Evolutionary conservation across 2,113 vertebrate species (phyloP), one percentile per base, ranked within the genome.

Genomic region (Nicator chloris): DNA sequence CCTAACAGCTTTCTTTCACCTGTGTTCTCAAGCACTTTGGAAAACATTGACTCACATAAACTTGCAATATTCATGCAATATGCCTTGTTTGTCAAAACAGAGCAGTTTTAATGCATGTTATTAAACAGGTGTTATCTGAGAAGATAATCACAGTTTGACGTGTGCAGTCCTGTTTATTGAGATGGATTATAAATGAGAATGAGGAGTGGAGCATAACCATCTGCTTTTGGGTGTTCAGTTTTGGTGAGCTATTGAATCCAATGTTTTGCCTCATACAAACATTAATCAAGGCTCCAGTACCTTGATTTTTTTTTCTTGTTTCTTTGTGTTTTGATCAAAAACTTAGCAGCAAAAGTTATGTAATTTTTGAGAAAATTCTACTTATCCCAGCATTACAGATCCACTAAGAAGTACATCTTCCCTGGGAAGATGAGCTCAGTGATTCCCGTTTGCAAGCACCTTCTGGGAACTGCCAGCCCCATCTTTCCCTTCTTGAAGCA

Each of bases 321-420:
- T 63, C 4, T 56, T 37, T 56, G 10, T 82, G 30, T 49, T 83
- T 84, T 78, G 37, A 49, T 61, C 0, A 1, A 93, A 77, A 83
- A n/a, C 0, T 1, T n/a, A 42, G 4, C 16, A 63, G 42, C 9
- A 82, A 28, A 69, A 50, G 2, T 40, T 17, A 39, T 19, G 10
- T 5, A 4, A 26, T 78, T 95, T 54, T 39, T 65, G 33, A 51
- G 45, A 65, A 44, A 51, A 21, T 15, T 82, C 27, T 42, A 12
- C 20, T 82, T 33, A 30, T 51, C 7, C 5, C 33, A 73, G 6
- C 24, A 50, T 6, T 4, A 59, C 28, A 59, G 50, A 85, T 21
- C 13, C 3, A 7, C 11, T 44, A 44, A 33, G 35, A 88, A 82
- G 8, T 8, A 16, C 2, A 3, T 69, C 12, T 66, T 53, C 15